Base-by-base conservation (phyloP, 2,888 invertebrate species). In the Cataglyphis livida region DNA sequence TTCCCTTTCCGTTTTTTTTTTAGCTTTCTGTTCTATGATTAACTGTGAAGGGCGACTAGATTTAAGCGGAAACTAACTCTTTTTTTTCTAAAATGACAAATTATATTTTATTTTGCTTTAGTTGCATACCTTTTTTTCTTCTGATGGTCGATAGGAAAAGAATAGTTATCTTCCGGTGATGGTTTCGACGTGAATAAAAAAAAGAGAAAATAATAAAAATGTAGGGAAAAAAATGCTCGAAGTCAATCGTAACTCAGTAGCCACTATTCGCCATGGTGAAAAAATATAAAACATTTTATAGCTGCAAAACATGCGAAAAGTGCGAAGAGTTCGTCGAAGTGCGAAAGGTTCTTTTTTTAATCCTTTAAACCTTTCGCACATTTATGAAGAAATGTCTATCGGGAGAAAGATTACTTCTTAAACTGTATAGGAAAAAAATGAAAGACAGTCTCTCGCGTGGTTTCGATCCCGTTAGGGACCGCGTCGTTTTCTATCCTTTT, bases 391-490 rank as follows among this genome's bases (percentile, higher is more conserved):
- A n/a, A 15, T 9, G 15, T 25, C 54, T 57, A 18, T 57, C 6
- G 41, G 21, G 15, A 32, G 65, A 35, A 25, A 65, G 57, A 3
- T 62, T 68, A 48, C 85, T 79, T 78, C 41, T 65, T 74, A 82
- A 81, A 81, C 84, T 83, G 81, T 6, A 44, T 25, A 48, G 28
- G 74, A 83, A 79, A 75, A 84, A 89, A 84, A 74, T 85, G 6
- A 35, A 6, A 35, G 82, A 86, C 88, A 65, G 65, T 73, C 61
- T 68, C 79, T 48, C 68, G 18, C 28, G 41, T 32, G 12, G 81
- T 90, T 91, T 90, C 90, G 90, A 88, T 73, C 81, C 90, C 90
- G 90, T 91, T 91, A 91, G 74, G 79, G 76, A 57, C 35, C 70
- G n/a, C 38, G n/a, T 28, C 2, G 57, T 38, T 62, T 71, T 21